These are phyloP conservation scores for Tenodera sinensis DNA, from an alignment of 2,888 invertebrate genomes.

Conservation along the genomic window DNA sequence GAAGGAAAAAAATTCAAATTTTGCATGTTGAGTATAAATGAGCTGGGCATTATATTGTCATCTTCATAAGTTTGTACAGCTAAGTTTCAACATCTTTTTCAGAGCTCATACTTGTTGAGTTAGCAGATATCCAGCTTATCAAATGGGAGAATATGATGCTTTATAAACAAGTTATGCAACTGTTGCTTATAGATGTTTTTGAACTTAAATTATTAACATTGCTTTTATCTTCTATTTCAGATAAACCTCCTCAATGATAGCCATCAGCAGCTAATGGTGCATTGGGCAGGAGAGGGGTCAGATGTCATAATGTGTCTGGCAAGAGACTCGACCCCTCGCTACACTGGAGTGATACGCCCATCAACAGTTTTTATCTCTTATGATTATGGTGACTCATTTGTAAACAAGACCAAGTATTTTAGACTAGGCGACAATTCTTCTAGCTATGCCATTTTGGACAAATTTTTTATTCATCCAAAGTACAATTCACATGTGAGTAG, in stretches of 20 bases:
- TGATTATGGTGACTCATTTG: slow-evolving; percentile 79
- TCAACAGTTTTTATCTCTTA: slow-evolving; percentile 82
- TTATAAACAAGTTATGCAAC: too few species aligned
- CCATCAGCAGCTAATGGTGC: slow-evolving; percentile 85
- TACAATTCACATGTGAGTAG: slow-evolving; percentile 73
- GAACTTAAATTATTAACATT: background rate
- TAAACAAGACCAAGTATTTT: slow-evolving; percentile 68
- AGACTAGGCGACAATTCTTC: slow-evolving; percentile 49
- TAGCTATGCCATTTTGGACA: slow-evolving; percentile 70
- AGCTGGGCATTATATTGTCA: too few species aligned
- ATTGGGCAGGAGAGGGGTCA: slow-evolving; percentile 87
- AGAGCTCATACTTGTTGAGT: background rate
- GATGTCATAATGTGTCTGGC: slow-evolving; percentile 85
- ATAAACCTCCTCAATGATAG: slow-evolving; percentile 74
- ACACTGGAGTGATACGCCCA: slow-evolving; percentile 41
- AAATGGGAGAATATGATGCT: too few species aligned
- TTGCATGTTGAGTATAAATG: too few species aligned
- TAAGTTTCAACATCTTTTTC: too few species aligned
- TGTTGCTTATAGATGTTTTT: background rate
- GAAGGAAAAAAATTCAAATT: too few species aligned
- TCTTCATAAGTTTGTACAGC: too few species aligned
- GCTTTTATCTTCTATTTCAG: slow-evolving; percentile 49
- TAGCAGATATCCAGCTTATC: background rate
- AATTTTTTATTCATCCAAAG: slow-evolving; percentile 80
- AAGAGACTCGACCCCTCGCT: slow-evolving; percentile 59